Base-by-base conservation (phyloP, 2,888 invertebrate species). In the Dendrolimus pini region DNA sequence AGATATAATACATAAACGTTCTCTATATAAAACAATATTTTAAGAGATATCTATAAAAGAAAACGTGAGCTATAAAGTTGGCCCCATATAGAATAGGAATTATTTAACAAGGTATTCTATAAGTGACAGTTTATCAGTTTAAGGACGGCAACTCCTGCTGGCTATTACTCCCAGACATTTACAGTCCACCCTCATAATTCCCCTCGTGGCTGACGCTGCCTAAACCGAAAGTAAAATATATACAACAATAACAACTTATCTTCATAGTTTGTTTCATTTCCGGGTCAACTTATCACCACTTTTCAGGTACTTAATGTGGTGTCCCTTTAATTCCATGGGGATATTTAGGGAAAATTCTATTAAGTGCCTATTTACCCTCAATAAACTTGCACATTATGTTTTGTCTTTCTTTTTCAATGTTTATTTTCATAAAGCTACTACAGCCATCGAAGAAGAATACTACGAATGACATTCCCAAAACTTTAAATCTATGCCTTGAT, bases 231-330 rank as follows among this genome's bases (percentile, higher is more conserved):
- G 73, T 75, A 75, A 72, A 72, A 71, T 74, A 74, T 75, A 74
- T 72, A 74, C 70, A 74, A 74, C 75, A 82, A 83, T 83, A 83
- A 81, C 74, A 80, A 82, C 78, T 82, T 83, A 83, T 83, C 83
- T 82, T 74, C 80, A 81, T 83, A 72, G 75, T 68, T 72, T 70
- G 71, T 77, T 78, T 80, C 77, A 80, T 83, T 82, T 80, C 78
- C 78, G 72, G 70, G 73, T 77, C 76, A 71, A 77, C 67, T 76
- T 82, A 80, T 81, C 80, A 75, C 69, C 70, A 72, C 72, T 74
- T 77, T 80, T 77, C 79, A 78, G 76, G 12, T 47, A 47, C 47
- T 47, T 47, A 47, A 47, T 47, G 12, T 47, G 47, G 9, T 47
- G 30, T 47, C 12, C 47, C 47, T 47, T 47, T 47, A 12, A 47